Base-by-base conservation (phyloP, 2,113 vertebrate genomes). In the Chlorocebus sabaeus region DNA sequence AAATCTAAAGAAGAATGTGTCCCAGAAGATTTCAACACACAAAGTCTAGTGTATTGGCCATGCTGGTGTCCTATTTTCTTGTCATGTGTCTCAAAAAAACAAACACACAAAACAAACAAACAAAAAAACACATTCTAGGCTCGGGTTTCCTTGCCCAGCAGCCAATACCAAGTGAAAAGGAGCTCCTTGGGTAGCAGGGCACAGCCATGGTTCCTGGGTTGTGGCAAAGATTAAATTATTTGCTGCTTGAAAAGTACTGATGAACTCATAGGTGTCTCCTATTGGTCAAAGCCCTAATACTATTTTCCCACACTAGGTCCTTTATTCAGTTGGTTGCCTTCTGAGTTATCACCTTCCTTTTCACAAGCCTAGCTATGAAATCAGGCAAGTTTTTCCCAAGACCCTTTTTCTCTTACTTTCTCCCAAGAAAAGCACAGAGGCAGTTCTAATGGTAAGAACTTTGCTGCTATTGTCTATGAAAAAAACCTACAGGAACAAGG, bases 341-440 rank as follows among this genome's bases (percentile, higher is more conserved):
- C 48, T 90, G 61, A 92, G 50, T 94, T 92, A 70, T 96, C 88
- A 95, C 80, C 80, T 92, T 90, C n/a, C 61, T 86, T 97, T 97
- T 75, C 81, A 38, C 48, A 96, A 95, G 64, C 43, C 85, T 91
- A 43, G 40, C 50, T 90, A 85, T 68, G n/a, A 45, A 30, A 64
- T 96, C 72, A 97, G 40, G 83, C 22, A 89, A 89, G 85, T 67
- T 93, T 59, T 93, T 20, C 83, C 68, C n/a, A 82, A 73, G 61
- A 92, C 52, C 14, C 75, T 94, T 94, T 43, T 68, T 89, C 89
- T 55, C 30, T 84, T 76, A 30, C 72, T 95, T 30, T 89, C 45
- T 7, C n/a, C 16, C 57, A 87, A 92, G 6, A 92, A 43, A 87
- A 95, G 85, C 52, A 89, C 25, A 73, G 38, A 94, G 72, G 59